phyloP scores from a whole-genome alignment of 2,113 vertebrate species.

The Natator depressus region DNA sequence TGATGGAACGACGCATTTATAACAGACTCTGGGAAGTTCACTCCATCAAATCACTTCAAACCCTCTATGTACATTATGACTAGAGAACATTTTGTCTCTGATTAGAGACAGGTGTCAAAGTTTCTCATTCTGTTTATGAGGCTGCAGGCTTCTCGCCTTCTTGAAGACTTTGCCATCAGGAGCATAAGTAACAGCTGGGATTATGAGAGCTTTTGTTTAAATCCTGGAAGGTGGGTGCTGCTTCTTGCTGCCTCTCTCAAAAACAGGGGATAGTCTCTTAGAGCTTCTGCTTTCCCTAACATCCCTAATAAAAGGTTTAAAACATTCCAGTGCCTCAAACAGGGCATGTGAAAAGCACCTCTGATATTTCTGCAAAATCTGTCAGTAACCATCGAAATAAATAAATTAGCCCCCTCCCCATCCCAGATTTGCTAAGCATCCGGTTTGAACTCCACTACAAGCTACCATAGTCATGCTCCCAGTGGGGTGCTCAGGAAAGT shows the following conservation, averaged over 20 bases:
- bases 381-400: background rate
- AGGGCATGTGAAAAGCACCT: background rate
- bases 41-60: slow-evolving; percentile 13
- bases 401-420: background rate
- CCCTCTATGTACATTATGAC: background rate
- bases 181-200: background rate
- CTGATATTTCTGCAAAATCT: background rate
- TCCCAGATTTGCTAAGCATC: background rate
- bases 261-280: background rate
- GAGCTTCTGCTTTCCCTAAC: background rate
- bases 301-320: background rate
- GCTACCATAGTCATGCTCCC: background rate
- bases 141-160: background rate
- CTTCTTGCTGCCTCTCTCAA: slow-evolving; percentile 8
- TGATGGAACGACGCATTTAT: background rate
- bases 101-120: background rate
- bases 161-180: background rate
- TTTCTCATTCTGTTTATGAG: background rate
- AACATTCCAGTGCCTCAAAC: background rate
- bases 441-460: slow-evolving; percentile 10
- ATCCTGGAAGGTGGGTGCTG: background rate
- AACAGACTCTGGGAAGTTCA: background rate
- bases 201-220: slow-evolving; percentile 38
- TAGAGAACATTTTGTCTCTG: background rate
- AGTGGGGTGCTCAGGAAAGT: background rate